Evolutionary conservation across 2,888 invertebrate species (phyloP).

Genomic region (Epistrophe grossulariae): DNA sequence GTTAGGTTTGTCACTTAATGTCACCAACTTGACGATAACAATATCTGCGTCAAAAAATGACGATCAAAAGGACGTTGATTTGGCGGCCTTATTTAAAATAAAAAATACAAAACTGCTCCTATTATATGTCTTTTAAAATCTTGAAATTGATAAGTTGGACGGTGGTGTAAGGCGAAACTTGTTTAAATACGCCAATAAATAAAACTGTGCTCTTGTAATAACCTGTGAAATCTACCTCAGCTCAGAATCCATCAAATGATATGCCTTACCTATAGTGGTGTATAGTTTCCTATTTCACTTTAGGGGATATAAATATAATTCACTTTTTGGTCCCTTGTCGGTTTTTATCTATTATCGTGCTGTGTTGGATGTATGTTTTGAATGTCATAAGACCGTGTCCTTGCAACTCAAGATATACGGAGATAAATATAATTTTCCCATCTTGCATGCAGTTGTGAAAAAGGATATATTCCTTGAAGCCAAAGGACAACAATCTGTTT

Average conservation of each 20-base stretch:
- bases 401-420: constrained; percentile 46
- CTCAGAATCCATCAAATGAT: neutral
- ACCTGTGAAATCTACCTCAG: constrained; percentile 18
- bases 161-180: neutral
- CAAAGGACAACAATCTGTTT: constrained; percentile 64
- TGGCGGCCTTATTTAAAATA: too few relatives aligned
- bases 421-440: constrained; percentile 58
- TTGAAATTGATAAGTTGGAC: neutral
- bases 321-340: constrained; percentile 48
- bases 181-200: constrained; percentile 34
- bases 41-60: too few relatives aligned
- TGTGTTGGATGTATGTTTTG: neutral
- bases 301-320: constrained; percentile 65
- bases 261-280: too few relatives aligned
- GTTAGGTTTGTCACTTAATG: too few relatives aligned
- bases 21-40: too few relatives aligned
- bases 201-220: constrained; percentile 49
- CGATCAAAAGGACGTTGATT: too few relatives aligned
- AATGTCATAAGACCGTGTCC: constrained; percentile 16
- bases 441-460: constrained; percentile 52
- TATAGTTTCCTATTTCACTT: constrained; percentile 62
- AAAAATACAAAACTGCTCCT: too few relatives aligned
- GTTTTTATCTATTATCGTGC: constrained; percentile 59
- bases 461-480: constrained; percentile 26
- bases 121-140: too few relatives aligned